Base-by-base conservation (phyloP, 30 jellyfish, hydroid and myxozoan species). In the Aurelia coerulea region DNA sequence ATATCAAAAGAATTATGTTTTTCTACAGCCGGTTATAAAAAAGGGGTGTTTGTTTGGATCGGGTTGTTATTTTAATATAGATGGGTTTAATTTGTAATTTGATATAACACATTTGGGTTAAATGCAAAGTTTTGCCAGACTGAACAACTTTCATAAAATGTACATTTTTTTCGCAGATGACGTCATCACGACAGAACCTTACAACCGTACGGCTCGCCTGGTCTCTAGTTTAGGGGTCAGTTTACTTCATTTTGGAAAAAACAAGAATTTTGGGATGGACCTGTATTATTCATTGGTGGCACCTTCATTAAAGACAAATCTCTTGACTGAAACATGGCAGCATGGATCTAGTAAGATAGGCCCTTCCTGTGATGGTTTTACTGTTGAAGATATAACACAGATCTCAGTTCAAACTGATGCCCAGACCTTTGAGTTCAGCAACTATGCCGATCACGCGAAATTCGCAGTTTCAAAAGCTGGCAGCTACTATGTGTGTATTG, bases 281-380 rank as follows among this genome's bases (percentile, higher is more conserved):
- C 76, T 93, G 32, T 93, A 93, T 53, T 71, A 72, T 33, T 91
- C 65, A 18, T 76, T 93, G 59, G 98, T 93, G 51, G 98, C 98
- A 16, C 97, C 97, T 16, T 17, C 89, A 3, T 69, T 93, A 68
- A 68, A 78, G 81, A 66, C 90, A 2, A 84, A 93, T 71, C 85
- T 93, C 2, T 74, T 93, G 74, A 82, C 98, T 3, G 98, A 87
- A 64, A 93, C 98, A 34, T 93, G 98, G 98, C 97, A 81, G 79
- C 97, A 83, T 83, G 97, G 98, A 4, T 49, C 83, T 10, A 66
- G 78, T 7, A 73, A 29, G 13, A 50, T 88, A 9, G 97, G 96
- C 16, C 94, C 97, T 1, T 71, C 96, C 8, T 93, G 98, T 71
- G 82, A 84, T 59, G 96, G 81, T 13, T 88, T 73, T 90, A 88